Evolutionary conservation across 2,888 invertebrate genomes (phyloP).

Genomic region (Standfussiana lucernea): DNA sequence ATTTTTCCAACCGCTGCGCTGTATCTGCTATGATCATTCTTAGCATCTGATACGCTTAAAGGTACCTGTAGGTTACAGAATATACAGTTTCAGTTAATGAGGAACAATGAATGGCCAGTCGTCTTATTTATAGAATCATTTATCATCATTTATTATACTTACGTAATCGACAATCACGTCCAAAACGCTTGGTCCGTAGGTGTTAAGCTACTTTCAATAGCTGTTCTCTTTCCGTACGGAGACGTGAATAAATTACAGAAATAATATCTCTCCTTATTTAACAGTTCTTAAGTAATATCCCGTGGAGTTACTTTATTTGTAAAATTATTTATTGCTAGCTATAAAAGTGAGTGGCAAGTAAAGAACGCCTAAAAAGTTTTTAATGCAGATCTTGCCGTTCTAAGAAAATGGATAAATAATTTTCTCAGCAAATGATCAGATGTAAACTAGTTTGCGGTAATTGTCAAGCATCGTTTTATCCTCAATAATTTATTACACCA

Average conservation of each 20-base stretch:
- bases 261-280: conserved; percentile 49
- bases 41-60: conserved; percentile 10
- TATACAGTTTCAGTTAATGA: conserved; percentile 32
- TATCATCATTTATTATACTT: conserved; percentile 51
- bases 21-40: neutral
- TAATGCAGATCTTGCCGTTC: neutral
- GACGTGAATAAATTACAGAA: conserved; percentile 57
- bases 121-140: conserved; percentile 38
- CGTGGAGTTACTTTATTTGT: conserved; percentile 31
- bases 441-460: conserved; percentile 2
- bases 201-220: conserved; percentile 58
- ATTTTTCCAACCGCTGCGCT: neutral
- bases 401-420: neutral
- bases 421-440: conserved; percentile 2
- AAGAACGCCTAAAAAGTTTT: neutral
- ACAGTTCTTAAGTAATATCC: conserved; percentile 38
- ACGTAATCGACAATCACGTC: conserved; percentile 43
- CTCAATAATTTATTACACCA: conserved; percentile 13
- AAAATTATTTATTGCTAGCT: conserved; percentile 27
- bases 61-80: neutral
- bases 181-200: conserved; percentile 56
- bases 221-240: conserved; percentile 50
- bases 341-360: neutral
- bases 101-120: conserved; percentile 20
- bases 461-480: conserved; percentile 13